phyloP scores from a whole-genome alignment of 2,888 invertebrate genomes.

The Boloria selene region DNA sequence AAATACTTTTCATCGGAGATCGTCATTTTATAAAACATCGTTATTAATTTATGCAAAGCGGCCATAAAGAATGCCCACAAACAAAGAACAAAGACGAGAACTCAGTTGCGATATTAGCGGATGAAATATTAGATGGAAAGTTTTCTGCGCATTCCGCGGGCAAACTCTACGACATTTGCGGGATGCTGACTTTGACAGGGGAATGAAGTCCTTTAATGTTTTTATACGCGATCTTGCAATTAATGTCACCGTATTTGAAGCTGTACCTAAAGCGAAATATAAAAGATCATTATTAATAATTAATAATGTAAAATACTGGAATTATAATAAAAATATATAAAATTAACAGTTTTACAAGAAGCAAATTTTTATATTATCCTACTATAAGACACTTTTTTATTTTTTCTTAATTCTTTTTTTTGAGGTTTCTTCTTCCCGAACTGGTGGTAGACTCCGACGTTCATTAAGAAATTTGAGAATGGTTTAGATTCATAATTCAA shows the following conservation, averaged over 20 bases:
- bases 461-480: no score
- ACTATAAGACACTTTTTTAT: no score
- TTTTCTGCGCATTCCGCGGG: conserved; percentile 57
- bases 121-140: conserved; percentile 71
- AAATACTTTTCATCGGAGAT: conserved; percentile 17
- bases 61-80: conserved; percentile 58
- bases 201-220: conserved; percentile 58
- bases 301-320: no score
- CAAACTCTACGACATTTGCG: conserved; percentile 69
- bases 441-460: no score
- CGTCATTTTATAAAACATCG: conserved; percentile 19
- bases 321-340: no score
- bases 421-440: no score
- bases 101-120: conserved; percentile 54
- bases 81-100: conserved; percentile 66
- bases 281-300: no score
- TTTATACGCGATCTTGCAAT: conserved; percentile 37
- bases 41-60: conserved; percentile 36
- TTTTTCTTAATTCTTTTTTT: no score
- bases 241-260: conserved; percentile 36
- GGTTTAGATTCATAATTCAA: no score
- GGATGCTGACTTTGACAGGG: conserved; percentile 69
- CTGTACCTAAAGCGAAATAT: not conserved
- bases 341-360: no score
- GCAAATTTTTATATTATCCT: no score